Base-by-base conservation (phyloP, 2,888 invertebrate genomes). In the Trichacis sp. region DNA sequence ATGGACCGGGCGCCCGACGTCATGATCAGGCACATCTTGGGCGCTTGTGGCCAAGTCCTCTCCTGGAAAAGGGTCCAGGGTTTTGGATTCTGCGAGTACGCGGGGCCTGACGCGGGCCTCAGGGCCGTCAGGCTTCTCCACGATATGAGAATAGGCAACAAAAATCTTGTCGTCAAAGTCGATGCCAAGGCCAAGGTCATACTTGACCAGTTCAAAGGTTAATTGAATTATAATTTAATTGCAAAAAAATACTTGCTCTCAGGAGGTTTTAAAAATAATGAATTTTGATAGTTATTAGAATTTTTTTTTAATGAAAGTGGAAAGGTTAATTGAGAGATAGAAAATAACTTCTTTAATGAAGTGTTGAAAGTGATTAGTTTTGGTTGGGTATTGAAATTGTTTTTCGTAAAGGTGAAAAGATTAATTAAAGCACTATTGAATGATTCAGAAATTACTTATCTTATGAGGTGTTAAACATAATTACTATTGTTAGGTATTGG, bases 1-100 rank as follows among this genome's bases (percentile, higher is more conserved):
- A 94, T 96, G 78, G 95, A 97, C 74, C 91, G 94, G 74, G 97
- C 96, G 38, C 96, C 97, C 0, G 98, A 99, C 85, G 90, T 93
- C 8, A 94, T 99, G 93, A 92, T 99, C 36, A 90, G 97, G 72
- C 93, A 94, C 74, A 91, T 99, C 80, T 87, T 99, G 52, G 91
- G 92, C 79, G 92, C 96, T 54, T 98, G 98, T 87, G 99, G 99
- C 2, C 92, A 93, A 65, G 96, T 99, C 49, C 88, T 95, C 11
- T 94, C 93, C 75, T 99, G 99, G 99, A 98, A 98, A 86, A 89
- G 98, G 63, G 97, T 98, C 14, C 95, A 96, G 83, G 96, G 95
- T 1, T 98, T 98, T 86, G 98, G 98, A 8, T 99, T 98, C 87
- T 97, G 98, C 87, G 98, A 98, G 87, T 96, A 95, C 85, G 95